phyloP scores from a whole-genome alignment of 2,113 vertebrate species.

The Bubo bubo region DNA sequence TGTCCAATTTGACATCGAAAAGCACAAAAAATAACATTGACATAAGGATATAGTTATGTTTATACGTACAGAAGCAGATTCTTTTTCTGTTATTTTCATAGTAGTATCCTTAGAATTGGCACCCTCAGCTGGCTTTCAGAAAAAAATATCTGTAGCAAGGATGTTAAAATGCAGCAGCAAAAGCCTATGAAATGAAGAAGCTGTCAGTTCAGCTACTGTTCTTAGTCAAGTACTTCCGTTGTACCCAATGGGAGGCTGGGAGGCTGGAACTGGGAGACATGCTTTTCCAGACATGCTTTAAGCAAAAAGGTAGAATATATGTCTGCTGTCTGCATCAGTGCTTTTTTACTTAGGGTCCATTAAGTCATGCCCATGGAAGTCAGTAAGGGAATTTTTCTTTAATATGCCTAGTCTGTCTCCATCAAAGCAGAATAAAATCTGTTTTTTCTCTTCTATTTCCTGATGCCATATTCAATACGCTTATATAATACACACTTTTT shows the following conservation, averaged over 20 bases:
- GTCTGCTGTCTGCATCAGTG: not conserved
- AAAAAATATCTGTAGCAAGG: not conserved
- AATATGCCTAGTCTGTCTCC: not conserved
- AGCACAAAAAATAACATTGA: constrained; percentile 66
- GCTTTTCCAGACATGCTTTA: not conserved
- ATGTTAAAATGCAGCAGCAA: not conserved
- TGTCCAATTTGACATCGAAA: constrained; percentile 69
- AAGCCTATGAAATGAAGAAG: not conserved
- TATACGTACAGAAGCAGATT: constrained; percentile 7
- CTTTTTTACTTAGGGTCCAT: not conserved
- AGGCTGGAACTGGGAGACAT: not conserved
- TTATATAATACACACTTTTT: not conserved
- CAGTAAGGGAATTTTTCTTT: not conserved
- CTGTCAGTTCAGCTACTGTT: constrained; percentile 15
- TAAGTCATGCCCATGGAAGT: not conserved
- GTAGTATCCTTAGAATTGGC: constrained; percentile 48
- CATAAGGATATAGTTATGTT: constrained; percentile 69
- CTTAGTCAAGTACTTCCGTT: not conserved
- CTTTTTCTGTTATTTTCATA: constrained; percentile 37
- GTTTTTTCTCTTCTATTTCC: not conserved
- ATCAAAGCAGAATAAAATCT: not conserved
- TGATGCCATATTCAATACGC: not conserved
- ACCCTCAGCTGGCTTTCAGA: constrained; percentile 9
- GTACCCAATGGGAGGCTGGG: not conserved
- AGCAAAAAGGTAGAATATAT: not conserved